Percentiles rank a stretch among this genome's conserved stretches.
Evolutionary conservation across 1,140 invertebrate species (phyloP).

Genomic region (Hylyphantes graminicola): DNA sequence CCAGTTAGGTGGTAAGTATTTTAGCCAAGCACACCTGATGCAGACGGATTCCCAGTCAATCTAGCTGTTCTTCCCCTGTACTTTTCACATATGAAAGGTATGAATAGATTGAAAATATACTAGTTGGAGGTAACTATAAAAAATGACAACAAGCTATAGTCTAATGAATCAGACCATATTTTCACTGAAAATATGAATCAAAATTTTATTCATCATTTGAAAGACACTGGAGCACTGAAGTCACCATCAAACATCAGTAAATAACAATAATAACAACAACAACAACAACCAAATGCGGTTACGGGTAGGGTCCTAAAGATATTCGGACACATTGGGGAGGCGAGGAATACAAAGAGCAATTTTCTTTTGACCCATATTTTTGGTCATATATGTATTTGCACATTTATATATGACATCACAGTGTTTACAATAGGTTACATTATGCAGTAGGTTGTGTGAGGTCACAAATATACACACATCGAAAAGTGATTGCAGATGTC

Average conservation of each 20-base stretch:
- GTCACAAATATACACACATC: background rate
- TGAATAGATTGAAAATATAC: no score
- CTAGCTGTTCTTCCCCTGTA: no score
- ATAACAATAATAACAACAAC: slow-evolving; percentile 46
- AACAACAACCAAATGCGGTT: slow-evolving; percentile 56
- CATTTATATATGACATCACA: slow-evolving; percentile 33
- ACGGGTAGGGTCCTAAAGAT: slow-evolving; percentile 47
- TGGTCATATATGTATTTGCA: slow-evolving; percentile 8
- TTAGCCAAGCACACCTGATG: no score
- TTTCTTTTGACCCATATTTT: background rate
- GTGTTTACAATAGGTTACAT: slow-evolving; percentile 30
- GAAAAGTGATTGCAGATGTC: slow-evolving; percentile 39
- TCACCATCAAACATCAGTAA: slow-evolving; percentile 54
- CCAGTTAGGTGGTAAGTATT: no score
- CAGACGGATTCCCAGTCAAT: no score
- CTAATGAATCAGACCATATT: background rate
- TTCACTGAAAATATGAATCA: slow-evolving; percentile 58
- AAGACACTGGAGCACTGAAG: slow-evolving; percentile 55
- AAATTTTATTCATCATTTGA: slow-evolving; percentile 61
- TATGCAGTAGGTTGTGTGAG: slow-evolving; percentile 28
- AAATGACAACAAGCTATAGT: background rate
- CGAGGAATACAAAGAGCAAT: slow-evolving; percentile 37
- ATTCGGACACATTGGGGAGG: slow-evolving; percentile 21
- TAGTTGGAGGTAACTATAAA: background rate
- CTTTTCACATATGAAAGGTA: no score